Conservation (phyloP, 2,888 invertebrate genomes). For the Tridacna gigas region DNA sequence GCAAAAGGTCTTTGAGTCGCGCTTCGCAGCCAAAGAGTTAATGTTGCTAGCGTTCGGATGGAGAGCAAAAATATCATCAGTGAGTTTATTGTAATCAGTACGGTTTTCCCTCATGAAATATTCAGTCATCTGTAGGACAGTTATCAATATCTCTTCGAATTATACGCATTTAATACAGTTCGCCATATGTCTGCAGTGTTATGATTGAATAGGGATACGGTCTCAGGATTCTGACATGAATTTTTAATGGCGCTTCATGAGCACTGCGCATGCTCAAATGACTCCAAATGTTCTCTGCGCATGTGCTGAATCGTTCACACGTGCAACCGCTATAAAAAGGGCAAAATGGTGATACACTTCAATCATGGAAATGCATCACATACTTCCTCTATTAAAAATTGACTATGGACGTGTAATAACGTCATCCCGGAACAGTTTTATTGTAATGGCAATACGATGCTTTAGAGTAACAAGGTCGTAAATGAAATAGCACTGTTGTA, state of each 20-base stretch:
- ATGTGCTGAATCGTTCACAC: slow-evolving; percentile 34
- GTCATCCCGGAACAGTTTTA: no score
- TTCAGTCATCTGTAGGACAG: slow-evolving; percentile 42
- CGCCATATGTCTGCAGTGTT: slow-evolving; percentile 55
- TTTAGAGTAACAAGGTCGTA: neutral
- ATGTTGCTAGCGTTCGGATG: no score
- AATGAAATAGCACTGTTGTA: neutral
- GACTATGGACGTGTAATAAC: neutral
- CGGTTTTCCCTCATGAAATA: slow-evolving; percentile 62
- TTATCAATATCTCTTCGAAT: slow-evolving; percentile 42
- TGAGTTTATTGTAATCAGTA: neutral
- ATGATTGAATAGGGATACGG: slow-evolving; percentile 49
- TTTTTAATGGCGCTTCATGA: slow-evolving; percentile 56
- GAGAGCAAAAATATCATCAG: neutral
- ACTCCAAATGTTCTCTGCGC: slow-evolving; percentile 13
- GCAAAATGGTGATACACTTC: slow-evolving; percentile 40
- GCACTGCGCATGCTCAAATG: slow-evolving; percentile 53
- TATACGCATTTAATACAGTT: slow-evolving; percentile 52
- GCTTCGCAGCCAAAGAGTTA: no score
- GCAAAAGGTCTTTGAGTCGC: no score
- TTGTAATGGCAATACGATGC: neutral
- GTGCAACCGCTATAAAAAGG: slow-evolving; percentile 33
- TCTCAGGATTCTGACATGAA: slow-evolving; percentile 49
- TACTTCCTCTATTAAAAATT: neutral
- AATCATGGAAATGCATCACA: slow-evolving; percentile 21